Base-by-base conservation (phyloP, 2,888 invertebrate species). In the Dryobota labecula region DNA sequence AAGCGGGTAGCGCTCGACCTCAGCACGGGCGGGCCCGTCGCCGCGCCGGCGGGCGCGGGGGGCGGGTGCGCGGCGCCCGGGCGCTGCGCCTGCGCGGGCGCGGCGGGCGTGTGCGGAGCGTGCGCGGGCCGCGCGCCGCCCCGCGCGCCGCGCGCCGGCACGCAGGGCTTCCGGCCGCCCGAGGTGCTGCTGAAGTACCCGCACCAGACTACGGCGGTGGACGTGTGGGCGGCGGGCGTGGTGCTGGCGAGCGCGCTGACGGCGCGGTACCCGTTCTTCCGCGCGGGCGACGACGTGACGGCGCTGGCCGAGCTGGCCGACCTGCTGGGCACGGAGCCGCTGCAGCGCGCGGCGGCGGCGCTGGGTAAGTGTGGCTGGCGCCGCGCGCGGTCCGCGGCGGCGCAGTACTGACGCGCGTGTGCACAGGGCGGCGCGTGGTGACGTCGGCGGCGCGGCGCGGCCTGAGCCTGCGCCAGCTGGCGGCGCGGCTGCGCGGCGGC, bases 211-310 rank as follows among this genome's bases (percentile, higher is more conserved):
- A 97, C 98, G 87, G 98, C 98, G 76, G 98, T 99, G 82, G 99
- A 99, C 94, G 96, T 98, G 86, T 99, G 99, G 99, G 98, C 99
- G 62, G 97, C 97, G 56, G 99, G 99, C 72, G 97, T 99, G 63
- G 98, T 99, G 84, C 97, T 99, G 89, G 94, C 89, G 60, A 92
- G 92, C 85, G 91, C 98, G 82, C 95, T 99, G 49, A 97, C 98
- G 85, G 97, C 97, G 54, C 97, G 98, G 18, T 98, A 98, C 94
- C 98, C 98, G 65, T 98, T 99, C 92, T 98, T 99, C 91, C 97
- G 98, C 86, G 98, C 98, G 33, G 96, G 97, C 45, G 98, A 98
- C 92, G 95, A 95, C 92, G 90, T 89, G 75, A 96, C 97, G 47
- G 98, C 98, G 72, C 94, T 99, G 53, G 98, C 98, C 58, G 98